Base-by-base conservation (phyloP, 2,888 invertebrate genomes). In the Caenorhabditis wallacei region DNA sequence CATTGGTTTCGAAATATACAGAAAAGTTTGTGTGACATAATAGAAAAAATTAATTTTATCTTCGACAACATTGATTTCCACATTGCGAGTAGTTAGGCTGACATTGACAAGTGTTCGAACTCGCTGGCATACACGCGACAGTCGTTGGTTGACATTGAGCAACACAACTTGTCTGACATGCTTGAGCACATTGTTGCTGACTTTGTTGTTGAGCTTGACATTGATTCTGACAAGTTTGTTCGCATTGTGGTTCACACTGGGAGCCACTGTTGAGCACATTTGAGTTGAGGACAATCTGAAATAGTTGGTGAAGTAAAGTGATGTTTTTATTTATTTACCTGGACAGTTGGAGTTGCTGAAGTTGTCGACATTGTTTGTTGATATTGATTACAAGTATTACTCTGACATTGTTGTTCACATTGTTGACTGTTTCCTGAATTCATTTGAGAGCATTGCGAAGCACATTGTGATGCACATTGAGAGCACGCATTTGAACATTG, bases 71-170 rank as follows among this genome's bases (percentile, higher is more conserved):
- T 26, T 79, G 78, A 54, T 74, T 82, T 16, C 82, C 82, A 37
- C 82, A 82, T 16, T 69, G 82, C 26, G 82, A 68, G 30, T 82
- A 82, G 37, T 74, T 82, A 8, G 66, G 82, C 48, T 82, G 82
- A 22, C 82, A 82, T 20, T 74, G 68, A 37, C 82, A 82, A 22
- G 16, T 71, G 48, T 43, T 61, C 11, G 71, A 16, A 18, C 70
- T 71, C 7, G 72, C 59, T 7, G 82, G 82, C 54, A 71, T 68
- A 18, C 82, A 82, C 0, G 70, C 22, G 0, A 82, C 82, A 0
- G 71, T 71, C 4, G 71, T n/a, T 20, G 82, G 82, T 48, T 82
- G 82, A 30, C 82, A 82, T 22, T 82, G 82, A 16, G 40, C 1
- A 0, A 82, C 72, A 61, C 82, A 82, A 48, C 82, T 72, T 1